Evolutionary conservation across 2,888 invertebrate genomes (phyloP).

Genomic region (Himalopsyche japonica): DNA sequence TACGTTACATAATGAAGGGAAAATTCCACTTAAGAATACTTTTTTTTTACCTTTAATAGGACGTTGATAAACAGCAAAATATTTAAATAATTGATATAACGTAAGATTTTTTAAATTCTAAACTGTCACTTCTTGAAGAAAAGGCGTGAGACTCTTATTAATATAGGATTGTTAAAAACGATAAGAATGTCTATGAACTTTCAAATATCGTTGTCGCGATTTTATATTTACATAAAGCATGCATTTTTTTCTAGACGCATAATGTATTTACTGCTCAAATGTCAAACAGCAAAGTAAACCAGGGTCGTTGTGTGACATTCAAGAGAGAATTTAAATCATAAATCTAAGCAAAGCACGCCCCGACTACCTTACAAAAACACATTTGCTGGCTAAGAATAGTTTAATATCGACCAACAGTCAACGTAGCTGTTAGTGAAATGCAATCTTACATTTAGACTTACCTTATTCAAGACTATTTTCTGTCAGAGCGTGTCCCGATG

Average conservation of each 20-base stretch:
- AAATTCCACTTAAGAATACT: too few relatives aligned
- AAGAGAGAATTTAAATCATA: conserved; percentile 24
- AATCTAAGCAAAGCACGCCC: conserved; percentile 14
- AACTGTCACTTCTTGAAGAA: too few relatives aligned
- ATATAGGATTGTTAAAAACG: too few relatives aligned
- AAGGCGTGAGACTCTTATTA: too few relatives aligned
- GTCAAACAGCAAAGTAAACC: conserved; percentile 8
- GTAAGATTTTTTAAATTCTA: too few relatives aligned
- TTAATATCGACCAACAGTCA: conserved; percentile 19
- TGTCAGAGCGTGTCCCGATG: conserved; percentile 24
- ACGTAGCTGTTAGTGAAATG: conserved; percentile 7
- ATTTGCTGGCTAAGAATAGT: conserved; percentile 16
- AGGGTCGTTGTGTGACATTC: conserved; percentile 19
- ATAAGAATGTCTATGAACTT: not conserved
- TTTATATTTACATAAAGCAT: not conserved
- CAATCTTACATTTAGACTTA: conserved; percentile 8
- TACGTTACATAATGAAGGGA: too few relatives aligned
- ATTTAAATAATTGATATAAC: too few relatives aligned
- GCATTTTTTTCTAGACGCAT: conserved; percentile 9
- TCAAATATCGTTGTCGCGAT: not conserved
- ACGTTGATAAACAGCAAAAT: too few relatives aligned
- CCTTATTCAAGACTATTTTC: conserved; percentile 17
- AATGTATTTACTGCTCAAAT: conserved; percentile 18
- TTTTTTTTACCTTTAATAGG: too few relatives aligned
- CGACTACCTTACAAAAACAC: conserved; percentile 1